Conservation (phyloP, 2,797 vertebrate species). For the Karalla daura region DNA sequence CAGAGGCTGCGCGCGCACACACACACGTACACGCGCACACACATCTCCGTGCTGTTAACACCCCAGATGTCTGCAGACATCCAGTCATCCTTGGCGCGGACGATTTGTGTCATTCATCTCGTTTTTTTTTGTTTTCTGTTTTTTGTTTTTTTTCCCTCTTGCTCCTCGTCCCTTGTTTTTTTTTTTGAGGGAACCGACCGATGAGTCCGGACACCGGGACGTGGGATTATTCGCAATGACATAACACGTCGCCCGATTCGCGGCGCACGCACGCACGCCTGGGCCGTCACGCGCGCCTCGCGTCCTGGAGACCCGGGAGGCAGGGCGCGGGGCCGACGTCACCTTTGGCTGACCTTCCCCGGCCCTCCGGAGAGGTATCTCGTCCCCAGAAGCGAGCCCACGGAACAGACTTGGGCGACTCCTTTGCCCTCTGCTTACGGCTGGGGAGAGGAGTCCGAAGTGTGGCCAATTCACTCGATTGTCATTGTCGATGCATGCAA, state of each 20-base stretch:
- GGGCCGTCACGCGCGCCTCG: constrained; percentile 20
- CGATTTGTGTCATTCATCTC: constrained; percentile 65
- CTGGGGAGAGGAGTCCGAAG: background rate
- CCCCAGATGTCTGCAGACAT: constrained; percentile 65
- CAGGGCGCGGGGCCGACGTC: background rate
- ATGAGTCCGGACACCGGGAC: constrained; percentile 56
- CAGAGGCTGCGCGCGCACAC: background rate
- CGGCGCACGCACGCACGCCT: constrained; percentile 11
- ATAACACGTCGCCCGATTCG: constrained; percentile 40
- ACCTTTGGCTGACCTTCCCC: constrained; percentile 26
- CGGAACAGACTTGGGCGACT: background rate
- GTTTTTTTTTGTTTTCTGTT: constrained; percentile 55
- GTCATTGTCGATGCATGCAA: too few species aligned
- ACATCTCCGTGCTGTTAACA: constrained; percentile 38
- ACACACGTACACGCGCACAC: constrained; percentile 2
- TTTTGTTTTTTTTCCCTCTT: constrained; percentile 60
- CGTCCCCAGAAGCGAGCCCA: background rate
- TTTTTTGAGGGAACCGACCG: constrained; percentile 58
- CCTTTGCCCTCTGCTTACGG: background rate
- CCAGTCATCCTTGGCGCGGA: constrained; percentile 64
- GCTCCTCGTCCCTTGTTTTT: constrained; percentile 49
- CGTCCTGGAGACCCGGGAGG: constrained; percentile 19
- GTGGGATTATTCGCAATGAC: constrained; percentile 59
- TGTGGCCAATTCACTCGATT: background rate
- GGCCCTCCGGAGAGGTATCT: background rate